Conservation (phyloP, 2,113 vertebrate genomes). For the Macroglossus sobrinus region DNA sequence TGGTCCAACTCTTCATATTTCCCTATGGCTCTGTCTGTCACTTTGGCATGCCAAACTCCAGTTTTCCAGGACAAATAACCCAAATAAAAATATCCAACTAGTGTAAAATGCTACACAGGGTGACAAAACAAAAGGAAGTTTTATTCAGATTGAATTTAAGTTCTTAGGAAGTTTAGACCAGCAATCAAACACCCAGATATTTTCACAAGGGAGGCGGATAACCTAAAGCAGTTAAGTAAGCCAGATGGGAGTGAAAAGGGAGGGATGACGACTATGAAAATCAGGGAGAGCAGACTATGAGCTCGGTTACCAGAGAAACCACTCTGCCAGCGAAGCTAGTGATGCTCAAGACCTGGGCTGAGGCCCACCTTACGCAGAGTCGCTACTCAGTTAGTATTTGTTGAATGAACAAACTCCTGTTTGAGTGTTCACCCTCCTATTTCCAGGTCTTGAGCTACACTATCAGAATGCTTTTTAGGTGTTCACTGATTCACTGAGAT, state of each 20-base stretch:
- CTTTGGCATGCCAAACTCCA: neutral
- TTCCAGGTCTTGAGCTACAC: neutral
- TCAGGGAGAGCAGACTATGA: neutral
- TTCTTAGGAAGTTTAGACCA: neutral
- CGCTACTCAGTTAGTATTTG: neutral
- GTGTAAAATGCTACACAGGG: neutral
- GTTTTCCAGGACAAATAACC: neutral
- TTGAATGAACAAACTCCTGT: neutral
- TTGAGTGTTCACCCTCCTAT: too few relatives aligned
- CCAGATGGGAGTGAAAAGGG: neutral
- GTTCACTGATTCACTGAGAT: neutral
- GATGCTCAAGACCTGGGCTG: accelerated
- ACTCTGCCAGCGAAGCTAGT: accelerated
- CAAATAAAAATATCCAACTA: neutral
- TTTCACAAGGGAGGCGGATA: neutral
- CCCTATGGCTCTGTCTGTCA: neutral
- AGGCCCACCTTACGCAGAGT: accelerated
- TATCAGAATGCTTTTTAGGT: neutral
- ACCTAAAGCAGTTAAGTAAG: neutral
- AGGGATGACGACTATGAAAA: neutral
- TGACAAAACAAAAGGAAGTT: neutral
- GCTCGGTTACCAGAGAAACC: neutral
- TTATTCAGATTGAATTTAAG: neutral
- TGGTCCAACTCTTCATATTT: neutral
- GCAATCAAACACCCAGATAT: neutral